phyloP scores from a whole-genome alignment of 2,113 vertebrate genomes.

The Gasterosteus nipponicus region DNA sequence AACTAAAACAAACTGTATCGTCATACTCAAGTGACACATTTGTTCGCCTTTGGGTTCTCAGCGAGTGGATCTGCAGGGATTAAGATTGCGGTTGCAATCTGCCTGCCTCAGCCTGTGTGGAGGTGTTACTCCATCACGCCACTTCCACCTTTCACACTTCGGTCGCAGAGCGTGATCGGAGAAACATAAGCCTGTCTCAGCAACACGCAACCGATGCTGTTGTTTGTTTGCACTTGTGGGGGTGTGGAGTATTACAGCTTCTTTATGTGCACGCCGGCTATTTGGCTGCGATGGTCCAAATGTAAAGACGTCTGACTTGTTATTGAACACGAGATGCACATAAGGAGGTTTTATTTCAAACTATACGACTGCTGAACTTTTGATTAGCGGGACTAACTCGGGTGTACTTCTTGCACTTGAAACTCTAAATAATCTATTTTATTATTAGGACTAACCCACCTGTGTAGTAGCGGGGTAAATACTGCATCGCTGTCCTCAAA shows the following conservation, averaged over 20 bases:
- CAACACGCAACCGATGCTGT: background rate
- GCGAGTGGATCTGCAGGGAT: background rate
- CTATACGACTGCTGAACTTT: background rate
- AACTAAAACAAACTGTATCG: background rate
- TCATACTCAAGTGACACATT: slow-evolving; percentile 1
- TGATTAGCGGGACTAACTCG: background rate
- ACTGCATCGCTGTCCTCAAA: slow-evolving; percentile 36
- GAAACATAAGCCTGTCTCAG: background rate
- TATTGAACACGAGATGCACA: background rate
- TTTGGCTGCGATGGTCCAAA: background rate
- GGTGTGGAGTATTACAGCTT: background rate
- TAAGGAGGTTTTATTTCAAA: background rate
- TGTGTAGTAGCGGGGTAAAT: slow-evolving; percentile 1
- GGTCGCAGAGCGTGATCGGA: background rate
- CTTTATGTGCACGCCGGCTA: background rate
- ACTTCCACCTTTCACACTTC: background rate
- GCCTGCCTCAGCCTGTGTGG: background rate
- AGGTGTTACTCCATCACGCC: background rate
- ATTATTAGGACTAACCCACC: background rate
- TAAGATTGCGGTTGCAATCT: background rate
- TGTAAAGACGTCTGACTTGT: background rate
- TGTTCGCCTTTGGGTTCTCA: slow-evolving; percentile 3
- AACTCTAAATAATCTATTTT: background rate
- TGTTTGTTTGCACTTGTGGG: background rate
- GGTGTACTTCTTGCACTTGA: background rate